Percentiles rank a stretch among this genome's conserved stretches.
Evolutionary conservation across 1,140 invertebrate genomes (phyloP).

Genomic region (Apis laboriosa): DNA sequence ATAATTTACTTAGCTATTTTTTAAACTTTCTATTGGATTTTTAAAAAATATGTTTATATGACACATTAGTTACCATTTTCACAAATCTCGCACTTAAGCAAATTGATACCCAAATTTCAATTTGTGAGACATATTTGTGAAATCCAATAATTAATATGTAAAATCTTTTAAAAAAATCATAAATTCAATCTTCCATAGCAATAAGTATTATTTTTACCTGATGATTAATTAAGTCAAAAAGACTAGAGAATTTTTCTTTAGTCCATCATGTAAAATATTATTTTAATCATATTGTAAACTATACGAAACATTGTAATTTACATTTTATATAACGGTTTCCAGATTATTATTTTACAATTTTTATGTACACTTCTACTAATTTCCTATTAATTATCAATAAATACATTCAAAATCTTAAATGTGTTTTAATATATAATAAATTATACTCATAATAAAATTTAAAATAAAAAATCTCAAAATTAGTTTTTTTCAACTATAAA

Average conservation of each 20-base stretch:
- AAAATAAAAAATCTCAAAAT: slow-evolving; percentile 15
- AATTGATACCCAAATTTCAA: slow-evolving; percentile 45
- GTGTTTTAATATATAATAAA: slow-evolving; percentile 34
- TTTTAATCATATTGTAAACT: slow-evolving; percentile 45
- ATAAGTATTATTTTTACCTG: slow-evolving; percentile 49
- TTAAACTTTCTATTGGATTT: slow-evolving; percentile 31
- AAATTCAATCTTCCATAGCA: slow-evolving; percentile 47
- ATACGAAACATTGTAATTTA: slow-evolving; percentile 53
- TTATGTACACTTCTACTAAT: slow-evolving; percentile 69
- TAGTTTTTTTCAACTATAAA: not conserved
- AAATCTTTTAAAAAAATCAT: slow-evolving; percentile 25
- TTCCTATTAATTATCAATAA: slow-evolving; percentile 71
- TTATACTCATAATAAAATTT: slow-evolving; percentile 17
- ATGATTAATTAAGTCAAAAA: slow-evolving; percentile 30
- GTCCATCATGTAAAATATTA: slow-evolving; percentile 49
- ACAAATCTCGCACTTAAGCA: slow-evolving; percentile 43
- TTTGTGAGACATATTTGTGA: slow-evolving; percentile 39
- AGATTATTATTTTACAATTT: slow-evolving; percentile 67
- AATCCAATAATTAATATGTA: slow-evolving; percentile 37
- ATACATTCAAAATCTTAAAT: slow-evolving; percentile 61
- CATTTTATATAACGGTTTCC: slow-evolving; percentile 56
- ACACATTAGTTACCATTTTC: slow-evolving; percentile 16
- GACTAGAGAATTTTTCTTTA: slow-evolving; percentile 26
- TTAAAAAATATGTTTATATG: slow-evolving; percentile 12
- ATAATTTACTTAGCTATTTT: slow-evolving; percentile 30